These are phyloP conservation scores for Ptychodera flava DNA, from an alignment of 35 echinoderm and acorn worm species.

Conservation along the genomic window DNA sequence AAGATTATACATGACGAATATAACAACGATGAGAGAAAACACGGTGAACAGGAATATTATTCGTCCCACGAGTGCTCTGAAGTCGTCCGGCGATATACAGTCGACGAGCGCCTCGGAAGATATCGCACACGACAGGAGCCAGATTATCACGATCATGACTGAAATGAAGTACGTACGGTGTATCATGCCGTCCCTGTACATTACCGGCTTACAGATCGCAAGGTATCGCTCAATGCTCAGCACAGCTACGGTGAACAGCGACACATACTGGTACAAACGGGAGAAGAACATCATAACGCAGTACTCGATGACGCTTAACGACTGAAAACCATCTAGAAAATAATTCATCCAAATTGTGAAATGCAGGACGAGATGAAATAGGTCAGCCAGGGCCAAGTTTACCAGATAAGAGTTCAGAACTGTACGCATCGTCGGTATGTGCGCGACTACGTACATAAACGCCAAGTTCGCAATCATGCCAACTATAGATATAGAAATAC, in stretches of 20 bases:
- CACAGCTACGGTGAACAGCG: not conserved
- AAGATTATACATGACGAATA: not conserved
- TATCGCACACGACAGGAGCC: not conserved
- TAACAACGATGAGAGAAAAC: not conserved
- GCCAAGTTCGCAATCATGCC: not conserved
- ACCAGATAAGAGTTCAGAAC: not conserved
- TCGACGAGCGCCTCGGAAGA: not conserved
- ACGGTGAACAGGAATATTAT: not conserved
- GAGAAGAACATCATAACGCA: not conserved
- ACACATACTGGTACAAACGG: not conserved
- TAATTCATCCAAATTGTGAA: not conserved
- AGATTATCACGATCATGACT: not conserved
- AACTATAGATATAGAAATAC: not conserved
- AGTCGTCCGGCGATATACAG: not conserved
- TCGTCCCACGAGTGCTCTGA: not conserved
- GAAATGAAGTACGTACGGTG: not conserved
- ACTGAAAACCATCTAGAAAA: not conserved
- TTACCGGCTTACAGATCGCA: not conserved
- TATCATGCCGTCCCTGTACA: not conserved
- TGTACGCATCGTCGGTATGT: not conserved
- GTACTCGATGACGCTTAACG: not conserved
- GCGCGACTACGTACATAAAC: not conserved
- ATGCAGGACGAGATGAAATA: not conserved
- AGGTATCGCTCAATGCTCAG: not conserved
- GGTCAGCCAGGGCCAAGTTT: not conserved